phyloP scores from a whole-genome alignment of 2,888 invertebrate genomes.

The Litoditis marina region DNA sequence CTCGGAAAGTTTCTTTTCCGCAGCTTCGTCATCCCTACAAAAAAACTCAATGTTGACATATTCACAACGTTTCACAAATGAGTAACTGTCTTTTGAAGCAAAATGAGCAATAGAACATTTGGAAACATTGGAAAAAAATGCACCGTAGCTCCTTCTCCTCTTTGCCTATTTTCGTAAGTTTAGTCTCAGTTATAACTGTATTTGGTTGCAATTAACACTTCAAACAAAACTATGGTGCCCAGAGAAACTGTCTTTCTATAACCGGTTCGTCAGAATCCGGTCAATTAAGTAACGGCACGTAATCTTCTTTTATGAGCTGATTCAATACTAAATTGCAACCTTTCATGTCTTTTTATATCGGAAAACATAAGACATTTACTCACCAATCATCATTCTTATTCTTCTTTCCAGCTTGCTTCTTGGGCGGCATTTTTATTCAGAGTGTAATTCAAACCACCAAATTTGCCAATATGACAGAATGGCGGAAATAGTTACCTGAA shows the following conservation, averaged over 20 bases:
- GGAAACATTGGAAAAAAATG: too few relatives aligned
- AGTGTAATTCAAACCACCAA: too few relatives aligned
- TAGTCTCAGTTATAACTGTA: neutral
- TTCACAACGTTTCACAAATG: too few relatives aligned
- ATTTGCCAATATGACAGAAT: too few relatives aligned
- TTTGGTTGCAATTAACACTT: too few relatives aligned
- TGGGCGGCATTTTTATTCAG: slow-evolving; percentile 44
- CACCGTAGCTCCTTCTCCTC: neutral
- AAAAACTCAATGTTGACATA: neutral
- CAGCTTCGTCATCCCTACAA: slow-evolving; percentile 48
- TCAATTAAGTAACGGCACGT: neutral
- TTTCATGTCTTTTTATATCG: neutral
- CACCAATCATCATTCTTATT: slow-evolving; percentile 49
- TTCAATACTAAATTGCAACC: neutral
- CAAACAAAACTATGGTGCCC: too few relatives aligned
- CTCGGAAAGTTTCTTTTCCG: slow-evolving; percentile 33
- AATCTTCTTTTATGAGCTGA: neutral
- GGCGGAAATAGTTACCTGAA: too few relatives aligned
- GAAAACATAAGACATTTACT: slow-evolving; percentile 4
- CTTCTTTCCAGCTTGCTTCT: slow-evolving; percentile 47
- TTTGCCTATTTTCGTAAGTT: too few relatives aligned
- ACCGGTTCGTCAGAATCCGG: neutral
- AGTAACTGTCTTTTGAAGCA: too few relatives aligned
- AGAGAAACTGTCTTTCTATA: neutral
- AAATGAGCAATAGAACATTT: too few relatives aligned